A percentile compares a stretch with the other conserved stretches of the same genome.
These are phyloP conservation scores for Apis mellifera DNA, from an alignment of 1,140 invertebrate species.

Conservation along the genomic window Amel_HAv3.1 CM009931.2:10456001-10456500, in stretches of 20 bases:
- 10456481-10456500: background rate
- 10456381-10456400: background rate
- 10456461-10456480: background rate
- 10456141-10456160: slow-evolving; percentile 61
- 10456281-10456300: slow-evolving; percentile 8
- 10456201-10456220: slow-evolving; percentile 95
- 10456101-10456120: slow-evolving; percentile 39
- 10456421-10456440: slow-evolving; percentile 20
- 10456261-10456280: slow-evolving; percentile 41
- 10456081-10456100: slow-evolving; percentile 47
- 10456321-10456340: background rate
- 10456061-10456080: slow-evolving; percentile 49
- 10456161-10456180: slow-evolving; percentile 81
- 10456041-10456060: slow-evolving; percentile 59
- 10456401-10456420: no score
- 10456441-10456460: background rate
- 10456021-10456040: slow-evolving; percentile 42
- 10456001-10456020: slow-evolving; percentile 7
- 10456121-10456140: slow-evolving; percentile 32
- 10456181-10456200: slow-evolving; percentile 84
- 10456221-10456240: slow-evolving; percentile 95
- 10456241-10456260: slow-evolving; percentile 61
- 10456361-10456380: background rate
- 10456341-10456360: background rate
- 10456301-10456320: slow-evolving; percentile 16